Evolutionary conservation across 64 coral and sea anemone genomes (phyloP).

Genomic region (Acropora tenuis): DNA sequence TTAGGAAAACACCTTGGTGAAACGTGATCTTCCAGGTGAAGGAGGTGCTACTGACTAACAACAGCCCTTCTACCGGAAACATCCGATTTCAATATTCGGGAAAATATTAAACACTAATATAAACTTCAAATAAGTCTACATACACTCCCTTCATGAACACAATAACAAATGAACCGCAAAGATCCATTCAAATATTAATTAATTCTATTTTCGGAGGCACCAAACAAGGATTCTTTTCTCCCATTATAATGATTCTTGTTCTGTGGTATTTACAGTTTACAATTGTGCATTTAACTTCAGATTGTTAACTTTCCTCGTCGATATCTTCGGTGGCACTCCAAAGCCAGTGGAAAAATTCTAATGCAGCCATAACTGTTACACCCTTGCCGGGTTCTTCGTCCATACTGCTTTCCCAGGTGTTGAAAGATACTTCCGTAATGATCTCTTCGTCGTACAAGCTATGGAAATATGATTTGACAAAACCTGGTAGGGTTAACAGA

Average conservation of each 20-base stretch:
- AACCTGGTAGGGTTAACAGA: constrained; percentile 42
- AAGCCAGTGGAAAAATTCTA: constrained; percentile 86
- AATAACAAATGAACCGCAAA: no score
- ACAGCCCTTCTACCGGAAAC: no score
- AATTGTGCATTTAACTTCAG: neutral
- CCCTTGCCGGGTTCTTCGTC: constrained; percentile 72
- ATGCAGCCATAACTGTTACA: constrained; percentile 45
- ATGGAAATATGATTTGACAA: constrained; percentile 83
- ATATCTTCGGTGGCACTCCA: constrained; percentile 69
- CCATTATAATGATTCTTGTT: constrained; percentile 84
- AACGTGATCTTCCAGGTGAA: no score
- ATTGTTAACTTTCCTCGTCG: constrained; percentile 55
- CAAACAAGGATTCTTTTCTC: constrained; percentile 85
- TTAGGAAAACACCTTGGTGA: no score
- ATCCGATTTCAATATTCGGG: no score
- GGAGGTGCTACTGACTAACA: no score
- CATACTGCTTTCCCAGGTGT: constrained; percentile 65
- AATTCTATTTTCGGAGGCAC: constrained; percentile 76
- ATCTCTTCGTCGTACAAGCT: constrained; percentile 85
- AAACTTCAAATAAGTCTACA: no score
- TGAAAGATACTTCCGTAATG: constrained; percentile 77
- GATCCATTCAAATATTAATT: constrained; percentile 43
- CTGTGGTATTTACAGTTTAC: constrained; percentile 48
- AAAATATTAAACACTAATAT: no score
- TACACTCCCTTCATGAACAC: no score